Percentiles rank a stretch among this genome's conserved stretches.
Evolutionary conservation across 37 sponge, comb jelly and placozoan species (phyloP).

Genomic region (Cliona cf. orientalis): DNA sequence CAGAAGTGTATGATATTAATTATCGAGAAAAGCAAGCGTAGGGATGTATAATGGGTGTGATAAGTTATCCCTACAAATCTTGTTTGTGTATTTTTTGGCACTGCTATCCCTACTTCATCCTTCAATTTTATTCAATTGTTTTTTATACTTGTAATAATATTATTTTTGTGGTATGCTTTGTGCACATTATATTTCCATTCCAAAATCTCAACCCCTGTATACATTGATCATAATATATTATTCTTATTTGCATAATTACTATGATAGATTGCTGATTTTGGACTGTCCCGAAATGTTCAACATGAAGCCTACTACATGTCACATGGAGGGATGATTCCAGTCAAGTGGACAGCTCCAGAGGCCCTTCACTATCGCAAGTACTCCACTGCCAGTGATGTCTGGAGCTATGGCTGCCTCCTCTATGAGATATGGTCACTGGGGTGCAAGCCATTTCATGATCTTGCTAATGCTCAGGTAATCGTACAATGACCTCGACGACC

Average conservation of each 20-base stretch:
- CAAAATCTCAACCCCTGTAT: neutral
- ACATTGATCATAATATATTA: neutral
- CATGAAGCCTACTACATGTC: slow-evolving; percentile 13
- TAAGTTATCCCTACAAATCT: too few species aligned
- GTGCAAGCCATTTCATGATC: too few species aligned
- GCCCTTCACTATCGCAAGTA: slow-evolving; percentile 10
- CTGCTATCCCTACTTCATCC: too few species aligned
- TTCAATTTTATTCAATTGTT: too few species aligned
- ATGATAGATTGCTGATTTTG: slow-evolving; percentile 25
- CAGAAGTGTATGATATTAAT: too few species aligned
- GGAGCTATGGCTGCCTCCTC: slow-evolving; percentile 42
- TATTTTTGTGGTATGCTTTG: too few species aligned
- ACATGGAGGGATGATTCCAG: slow-evolving; percentile 30
- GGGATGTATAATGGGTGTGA: too few species aligned
- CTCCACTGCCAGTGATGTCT: slow-evolving; percentile 48
- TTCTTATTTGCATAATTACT: neutral
- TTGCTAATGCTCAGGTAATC: too few species aligned
- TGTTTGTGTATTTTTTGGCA: too few species aligned
- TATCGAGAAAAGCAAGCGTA: too few species aligned
- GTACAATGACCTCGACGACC: too few species aligned
- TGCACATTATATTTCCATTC: neutral
- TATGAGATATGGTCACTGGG: slow-evolving; percentile 51
- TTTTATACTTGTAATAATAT: too few species aligned
- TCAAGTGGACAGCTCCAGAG: slow-evolving; percentile 43
- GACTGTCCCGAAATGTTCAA: slow-evolving; percentile 11